Base-by-base conservation (phyloP, 2,113 vertebrate species). In the Hippocampus barbouri region DNA sequence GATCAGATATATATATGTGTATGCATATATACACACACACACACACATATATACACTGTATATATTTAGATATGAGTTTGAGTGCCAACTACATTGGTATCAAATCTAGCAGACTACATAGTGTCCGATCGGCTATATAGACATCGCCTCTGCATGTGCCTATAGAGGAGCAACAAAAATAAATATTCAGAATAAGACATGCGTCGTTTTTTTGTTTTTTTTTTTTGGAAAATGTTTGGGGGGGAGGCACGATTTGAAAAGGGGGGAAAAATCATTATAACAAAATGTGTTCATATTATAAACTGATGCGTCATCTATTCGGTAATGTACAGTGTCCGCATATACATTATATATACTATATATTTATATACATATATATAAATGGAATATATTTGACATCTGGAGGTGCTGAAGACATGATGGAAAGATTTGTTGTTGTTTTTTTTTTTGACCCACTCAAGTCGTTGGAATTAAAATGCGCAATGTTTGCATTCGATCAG, bases 91-190 rank as follows among this genome's bases (percentile, higher is more conserved):
- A 97, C 94, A 95, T 98, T 94, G 93, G 95, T 98, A 98, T 97
- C 96, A 99, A 99, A 98, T 95, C 97, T 98, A 98, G 92, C 95
- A 98, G 97, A 98, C 97, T 98, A 98, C 97, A 98, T 96, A 99
- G 97, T 99, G 97, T 99, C 97, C 96, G 95, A 95, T 95, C 16
- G 47, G 47, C 47, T 51, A 95, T 98, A 97, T 98, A 98, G 97
- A 97, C 97, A 96, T 96, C 93, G 96, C 95, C 94, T 96, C 92
- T 96, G 95, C 95, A 96, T 95, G 94, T 97, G 97, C 95, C 97
- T 98, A 98, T 96, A 96, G 84, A 84, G 78, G 77, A 59, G 83
- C 41, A 70, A 25, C 34, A 71, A 25, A 65, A 21, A 30, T 68
- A 79, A 74, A 62, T 91, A 92, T 89, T 92, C 83, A 89, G 89